Evolutionary conservation across 2,797 vertebrate species (phyloP).

Genomic region (Sitta carolinensis): DNA sequence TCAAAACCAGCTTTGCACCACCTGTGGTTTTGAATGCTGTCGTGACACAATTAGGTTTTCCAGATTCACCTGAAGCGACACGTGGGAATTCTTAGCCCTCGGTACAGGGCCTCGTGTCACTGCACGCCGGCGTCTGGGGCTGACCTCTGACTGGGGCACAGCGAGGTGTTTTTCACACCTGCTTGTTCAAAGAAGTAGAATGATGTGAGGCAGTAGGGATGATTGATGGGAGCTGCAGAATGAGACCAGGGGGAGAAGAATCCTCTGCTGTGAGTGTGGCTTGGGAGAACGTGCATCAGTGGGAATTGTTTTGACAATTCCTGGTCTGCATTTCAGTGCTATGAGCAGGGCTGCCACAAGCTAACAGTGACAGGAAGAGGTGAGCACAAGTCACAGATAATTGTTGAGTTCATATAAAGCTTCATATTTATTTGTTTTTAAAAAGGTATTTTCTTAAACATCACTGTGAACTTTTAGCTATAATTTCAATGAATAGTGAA

Average conservation of each 20-base stretch:
- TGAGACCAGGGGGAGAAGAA: neutral
- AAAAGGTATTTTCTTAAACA: neutral
- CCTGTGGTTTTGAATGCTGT: neutral
- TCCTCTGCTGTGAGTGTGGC: neutral
- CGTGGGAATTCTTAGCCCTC: neutral
- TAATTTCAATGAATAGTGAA: neutral
- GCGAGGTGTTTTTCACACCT: neutral
- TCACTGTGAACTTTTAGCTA: conserved; percentile 8
- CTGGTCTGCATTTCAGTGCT: neutral
- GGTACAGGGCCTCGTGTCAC: neutral
- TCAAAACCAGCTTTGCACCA: neutral
- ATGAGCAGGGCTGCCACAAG: neutral
- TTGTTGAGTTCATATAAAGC: neutral
- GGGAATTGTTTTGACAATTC: neutral
- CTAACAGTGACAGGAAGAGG: neutral
- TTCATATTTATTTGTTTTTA: neutral
- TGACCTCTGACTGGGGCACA: neutral
- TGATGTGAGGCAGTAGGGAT: neutral
- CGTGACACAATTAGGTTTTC: neutral
- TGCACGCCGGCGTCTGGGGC: neutral
- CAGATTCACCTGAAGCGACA: neutral
- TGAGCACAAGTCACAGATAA: neutral
- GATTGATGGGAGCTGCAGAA: neutral
- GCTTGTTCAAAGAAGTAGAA: neutral
- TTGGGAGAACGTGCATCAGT: fast-evolving